phyloP scores from a whole-genome alignment of 2,888 invertebrate genomes.

The Atethmia centrago region DNA sequence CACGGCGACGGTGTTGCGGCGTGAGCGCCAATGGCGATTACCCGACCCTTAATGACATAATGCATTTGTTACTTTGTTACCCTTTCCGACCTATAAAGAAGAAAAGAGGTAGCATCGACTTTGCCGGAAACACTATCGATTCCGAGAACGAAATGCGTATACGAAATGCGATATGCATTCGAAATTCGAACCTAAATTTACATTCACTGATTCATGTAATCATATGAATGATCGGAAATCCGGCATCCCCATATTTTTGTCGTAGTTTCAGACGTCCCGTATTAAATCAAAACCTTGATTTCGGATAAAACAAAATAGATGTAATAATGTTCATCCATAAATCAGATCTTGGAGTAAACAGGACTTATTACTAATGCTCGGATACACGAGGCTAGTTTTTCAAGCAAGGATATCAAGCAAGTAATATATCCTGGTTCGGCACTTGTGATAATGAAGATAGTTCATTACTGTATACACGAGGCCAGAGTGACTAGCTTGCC shows the following conservation, averaged over 20 bases:
- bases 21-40: too few relatives aligned
- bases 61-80: too few relatives aligned
- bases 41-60: too few relatives aligned
- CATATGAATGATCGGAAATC: conserved; percentile 52
- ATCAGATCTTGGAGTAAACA: not conserved
- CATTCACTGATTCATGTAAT: conserved; percentile 42
- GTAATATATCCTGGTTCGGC: too few relatives aligned
- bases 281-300: conserved; percentile 2
- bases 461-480: too few relatives aligned
- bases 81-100: not conserved
- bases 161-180: conserved; percentile 33
- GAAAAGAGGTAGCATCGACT: conserved; percentile 2
- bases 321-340: not conserved
- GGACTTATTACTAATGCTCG: too few relatives aligned
- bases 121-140: conserved; percentile 37
- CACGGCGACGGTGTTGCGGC: too few relatives aligned
- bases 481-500: too few relatives aligned
- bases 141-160: conserved; percentile 37
- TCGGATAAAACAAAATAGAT: not conserved
- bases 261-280: conserved; percentile 3
- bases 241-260: conserved; percentile 25
- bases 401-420: too few relatives aligned
- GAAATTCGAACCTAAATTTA: conserved; percentile 34
- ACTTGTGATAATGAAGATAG: too few relatives aligned
- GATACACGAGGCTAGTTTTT: too few relatives aligned